Percentiles rank a stretch among this genome's conserved stretches.
Conservation (phyloP, 2,888 invertebrate species). For the Epinotia ramella region DNA sequence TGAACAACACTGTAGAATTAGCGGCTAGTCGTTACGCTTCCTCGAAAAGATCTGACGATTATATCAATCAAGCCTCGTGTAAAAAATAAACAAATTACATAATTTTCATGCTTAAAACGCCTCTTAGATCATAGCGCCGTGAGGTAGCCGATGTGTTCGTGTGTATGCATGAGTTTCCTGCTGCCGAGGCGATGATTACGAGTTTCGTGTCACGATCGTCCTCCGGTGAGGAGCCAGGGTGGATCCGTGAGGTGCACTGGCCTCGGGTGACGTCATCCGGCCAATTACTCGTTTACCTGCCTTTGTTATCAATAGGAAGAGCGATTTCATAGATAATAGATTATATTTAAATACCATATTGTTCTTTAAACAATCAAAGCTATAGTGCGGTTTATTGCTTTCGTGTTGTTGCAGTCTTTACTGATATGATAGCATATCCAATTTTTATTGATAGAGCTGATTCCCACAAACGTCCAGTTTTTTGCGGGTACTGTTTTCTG, state of each 20-base stretch:
- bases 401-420: not conserved
- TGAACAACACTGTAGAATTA: constrained; percentile 14
- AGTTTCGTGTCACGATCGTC: constrained; percentile 71
- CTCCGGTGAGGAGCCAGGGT: constrained; percentile 58
- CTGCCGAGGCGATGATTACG: constrained; percentile 60
- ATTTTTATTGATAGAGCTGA: no score
- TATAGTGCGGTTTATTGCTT: constrained; percentile 6
- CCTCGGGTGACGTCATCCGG: constrained; percentile 71
- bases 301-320: constrained; percentile 61
- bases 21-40: constrained; percentile 10
- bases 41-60: constrained; percentile 24
- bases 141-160: constrained; percentile 52
- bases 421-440: not conserved
- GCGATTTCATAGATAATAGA: constrained; percentile 49
- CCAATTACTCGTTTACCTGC: constrained; percentile 56
- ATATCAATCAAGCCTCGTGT: constrained; percentile 26
- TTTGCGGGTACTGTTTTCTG: no score
- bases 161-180: constrained; percentile 63
- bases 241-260: constrained; percentile 60
- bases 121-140: constrained; percentile 53
- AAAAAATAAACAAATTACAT: constrained; percentile 43
- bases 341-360: constrained; percentile 21
- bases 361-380: constrained; percentile 12
- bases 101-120: constrained; percentile 37
- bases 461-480: no score